Evolutionary conservation across 2,888 invertebrate genomes (phyloP).

Genomic region (Pheosia tremula): DNA sequence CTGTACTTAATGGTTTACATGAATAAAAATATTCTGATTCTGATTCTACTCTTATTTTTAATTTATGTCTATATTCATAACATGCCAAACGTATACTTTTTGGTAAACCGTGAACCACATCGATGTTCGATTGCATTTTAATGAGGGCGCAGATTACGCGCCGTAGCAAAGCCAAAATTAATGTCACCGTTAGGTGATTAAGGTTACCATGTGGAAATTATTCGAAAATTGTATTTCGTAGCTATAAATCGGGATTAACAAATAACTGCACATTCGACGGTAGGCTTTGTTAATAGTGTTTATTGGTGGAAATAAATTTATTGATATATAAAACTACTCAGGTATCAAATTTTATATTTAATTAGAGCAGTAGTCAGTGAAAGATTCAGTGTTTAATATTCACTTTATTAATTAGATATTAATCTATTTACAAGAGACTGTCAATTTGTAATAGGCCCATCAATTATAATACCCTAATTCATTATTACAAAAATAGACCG

Average conservation of each 20-base stretch:
- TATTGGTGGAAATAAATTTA: conserved; percentile 26
- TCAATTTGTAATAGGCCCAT: no score
- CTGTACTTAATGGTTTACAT: no score
- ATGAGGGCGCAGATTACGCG: conserved; percentile 45
- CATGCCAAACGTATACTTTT: no score
- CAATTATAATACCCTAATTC: no score
- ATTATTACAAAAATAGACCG: no score
- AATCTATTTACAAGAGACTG: no score
- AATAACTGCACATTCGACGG: conserved; percentile 42
- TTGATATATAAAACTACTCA: background rate
- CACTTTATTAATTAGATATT: no score
- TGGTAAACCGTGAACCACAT: conserved; percentile 1
- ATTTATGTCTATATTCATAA: no score
- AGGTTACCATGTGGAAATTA: conserved; percentile 54
- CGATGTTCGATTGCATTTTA: conserved; percentile 27
- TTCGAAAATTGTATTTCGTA: conserved; percentile 48
- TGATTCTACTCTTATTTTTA: no score
- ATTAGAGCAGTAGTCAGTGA: background rate
- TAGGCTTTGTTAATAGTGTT: conserved; percentile 28
- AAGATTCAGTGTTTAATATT: no score
- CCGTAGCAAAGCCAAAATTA: conserved; percentile 53
- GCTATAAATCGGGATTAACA: conserved; percentile 51
- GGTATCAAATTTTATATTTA: background rate
- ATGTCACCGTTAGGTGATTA: conserved; percentile 61
- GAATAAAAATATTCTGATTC: no score